These are phyloP conservation scores for Ferrisia virgata DNA, from an alignment of 2,888 invertebrate genomes.

Conservation along the genomic window DNA sequence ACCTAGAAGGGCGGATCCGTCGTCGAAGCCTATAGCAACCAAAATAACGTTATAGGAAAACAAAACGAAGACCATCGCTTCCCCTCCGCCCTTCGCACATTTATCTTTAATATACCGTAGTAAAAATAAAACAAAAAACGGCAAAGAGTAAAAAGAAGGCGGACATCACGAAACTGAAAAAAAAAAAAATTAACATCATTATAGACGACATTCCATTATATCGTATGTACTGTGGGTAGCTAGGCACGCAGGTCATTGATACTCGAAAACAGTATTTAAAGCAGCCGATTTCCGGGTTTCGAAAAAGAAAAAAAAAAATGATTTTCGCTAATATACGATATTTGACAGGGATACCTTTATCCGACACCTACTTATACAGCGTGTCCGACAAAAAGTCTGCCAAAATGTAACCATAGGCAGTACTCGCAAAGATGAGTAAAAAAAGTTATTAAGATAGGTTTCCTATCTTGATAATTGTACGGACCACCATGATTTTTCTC, in stretches of 20 bases:
- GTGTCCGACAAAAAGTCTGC: too few species aligned
- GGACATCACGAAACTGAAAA: neutral
- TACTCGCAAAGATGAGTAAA: too few species aligned
- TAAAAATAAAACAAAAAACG: too few species aligned
- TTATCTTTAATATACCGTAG: neutral
- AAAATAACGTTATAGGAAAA: neutral
- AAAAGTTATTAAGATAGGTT: too few species aligned
- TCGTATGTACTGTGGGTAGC: too few species aligned
- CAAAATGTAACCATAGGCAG: too few species aligned
- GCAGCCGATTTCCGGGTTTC: neutral
- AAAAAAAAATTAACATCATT: neutral
- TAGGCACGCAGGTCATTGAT: neutral
- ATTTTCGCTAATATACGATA: too few species aligned
- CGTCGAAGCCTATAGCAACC: neutral
- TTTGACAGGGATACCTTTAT: too few species aligned
- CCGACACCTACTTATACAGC: too few species aligned
- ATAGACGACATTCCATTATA: neutral
- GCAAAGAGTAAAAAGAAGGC: neutral
- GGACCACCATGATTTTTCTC: too few species aligned
- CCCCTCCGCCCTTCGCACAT: neutral
- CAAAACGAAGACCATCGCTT: neutral
- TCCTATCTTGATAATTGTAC: too few species aligned
- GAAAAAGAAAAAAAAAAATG: neutral
- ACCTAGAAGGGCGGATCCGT: conserved; percentile 4
- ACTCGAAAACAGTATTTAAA: neutral